Conservation (phyloP, 2,888 invertebrate species). For the Pantelozetes paolii region DNA sequence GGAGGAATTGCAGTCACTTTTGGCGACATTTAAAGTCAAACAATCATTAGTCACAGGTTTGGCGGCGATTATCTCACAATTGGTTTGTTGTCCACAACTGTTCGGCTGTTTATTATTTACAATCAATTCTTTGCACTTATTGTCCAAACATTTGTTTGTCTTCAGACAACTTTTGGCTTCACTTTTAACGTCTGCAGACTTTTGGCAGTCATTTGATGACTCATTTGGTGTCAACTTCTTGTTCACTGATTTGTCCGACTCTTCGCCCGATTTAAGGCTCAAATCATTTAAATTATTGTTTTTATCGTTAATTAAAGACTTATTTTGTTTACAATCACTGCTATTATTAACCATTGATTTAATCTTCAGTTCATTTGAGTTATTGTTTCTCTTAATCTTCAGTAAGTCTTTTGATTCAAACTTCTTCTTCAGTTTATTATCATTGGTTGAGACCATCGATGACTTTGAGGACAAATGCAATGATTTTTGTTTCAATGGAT, state of each 20-base stretch:
- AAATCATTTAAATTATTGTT: constrained; percentile 7
- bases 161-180: background rate
- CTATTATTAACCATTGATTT: background rate
- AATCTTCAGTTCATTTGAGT: background rate
- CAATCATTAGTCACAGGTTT: background rate
- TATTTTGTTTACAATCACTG: background rate
- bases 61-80: background rate
- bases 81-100: background rate
- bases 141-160: background rate
- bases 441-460: constrained; percentile 7
- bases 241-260: background rate
- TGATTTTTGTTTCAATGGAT: constrained; percentile 12
- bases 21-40: background rate
- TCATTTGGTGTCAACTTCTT: background rate
- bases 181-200: background rate
- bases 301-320: background rate
- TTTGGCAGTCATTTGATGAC: background rate
- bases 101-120: background rate
- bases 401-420: constrained; percentile 12
- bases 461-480: background rate
- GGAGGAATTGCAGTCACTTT: background rate
- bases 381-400: background rate
- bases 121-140: background rate
- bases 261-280: background rate
- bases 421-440: background rate